These are phyloP conservation scores for Danaus melanippus DNA, from an alignment of 1,140 invertebrate genomes.

Conservation along the genomic window DNA sequence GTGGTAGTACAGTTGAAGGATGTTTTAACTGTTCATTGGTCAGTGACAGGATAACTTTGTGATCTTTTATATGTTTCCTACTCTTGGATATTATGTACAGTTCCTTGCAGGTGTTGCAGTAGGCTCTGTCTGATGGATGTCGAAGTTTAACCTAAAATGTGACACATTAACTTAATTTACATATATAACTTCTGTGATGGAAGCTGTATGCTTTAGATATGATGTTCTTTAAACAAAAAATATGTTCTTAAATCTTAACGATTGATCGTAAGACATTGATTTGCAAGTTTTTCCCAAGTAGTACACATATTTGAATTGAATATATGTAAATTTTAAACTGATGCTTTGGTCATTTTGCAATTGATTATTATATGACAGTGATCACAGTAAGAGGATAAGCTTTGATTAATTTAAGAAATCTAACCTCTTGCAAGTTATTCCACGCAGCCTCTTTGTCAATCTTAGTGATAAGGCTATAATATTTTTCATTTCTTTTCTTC, in stretches of 20 bases:
- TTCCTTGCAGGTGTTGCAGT: slow-evolving; percentile 77
- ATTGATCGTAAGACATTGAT: too few relatives aligned
- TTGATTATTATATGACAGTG: too few relatives aligned
- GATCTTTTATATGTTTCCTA: slow-evolving; percentile 53
- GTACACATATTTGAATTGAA: too few relatives aligned
- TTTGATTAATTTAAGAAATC: slow-evolving; percentile 9
- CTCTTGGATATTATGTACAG: slow-evolving; percentile 66
- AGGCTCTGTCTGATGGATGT: slow-evolving; percentile 64
- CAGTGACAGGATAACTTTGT: slow-evolving; percentile 42
- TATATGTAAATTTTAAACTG: too few relatives aligned
- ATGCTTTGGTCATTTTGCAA: too few relatives aligned
- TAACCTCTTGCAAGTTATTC: slow-evolving; percentile 69
- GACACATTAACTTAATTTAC: too few relatives aligned
- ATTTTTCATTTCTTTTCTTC: slow-evolving; percentile 62
- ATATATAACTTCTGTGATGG: too few relatives aligned
- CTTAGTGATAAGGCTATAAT: slow-evolving; percentile 68
- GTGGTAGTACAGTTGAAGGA: slow-evolving; percentile 47
- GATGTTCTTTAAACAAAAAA: slow-evolving; percentile 7
- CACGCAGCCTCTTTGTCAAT: slow-evolving; percentile 66
- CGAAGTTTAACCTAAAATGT: slow-evolving; percentile 52
- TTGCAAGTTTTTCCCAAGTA: not conserved
- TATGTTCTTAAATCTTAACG: slow-evolving; percentile 1
- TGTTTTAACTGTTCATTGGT: slow-evolving; percentile 45
- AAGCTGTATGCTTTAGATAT: too few relatives aligned
- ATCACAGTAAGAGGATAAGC: too few relatives aligned